Conservation (phyloP, 1,140 invertebrate genomes). For the Coboldia fuscipes region DNA sequence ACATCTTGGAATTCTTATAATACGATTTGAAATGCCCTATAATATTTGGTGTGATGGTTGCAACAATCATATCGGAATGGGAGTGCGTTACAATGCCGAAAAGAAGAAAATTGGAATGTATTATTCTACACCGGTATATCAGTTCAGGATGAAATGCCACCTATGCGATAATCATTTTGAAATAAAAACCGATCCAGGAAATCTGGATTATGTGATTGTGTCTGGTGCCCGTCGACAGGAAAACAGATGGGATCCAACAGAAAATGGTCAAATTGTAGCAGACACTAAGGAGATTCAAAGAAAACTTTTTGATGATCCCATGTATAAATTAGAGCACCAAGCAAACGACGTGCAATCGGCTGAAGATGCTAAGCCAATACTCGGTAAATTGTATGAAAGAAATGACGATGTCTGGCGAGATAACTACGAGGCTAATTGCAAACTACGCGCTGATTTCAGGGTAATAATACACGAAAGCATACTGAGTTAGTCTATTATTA, state of each 20-base stretch:
- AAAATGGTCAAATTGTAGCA: conserved; percentile 86
- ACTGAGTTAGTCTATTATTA: no score
- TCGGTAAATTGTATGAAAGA: conserved; percentile 51
- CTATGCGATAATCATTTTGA: conserved; percentile 95
- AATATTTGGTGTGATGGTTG: conserved; percentile 99
- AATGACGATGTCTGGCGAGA: conserved; percentile 70
- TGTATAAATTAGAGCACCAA: conserved; percentile 90
- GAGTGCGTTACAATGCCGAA: conserved; percentile 96
- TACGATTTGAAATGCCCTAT: conserved; percentile 99
- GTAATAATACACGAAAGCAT: conserved; percentile 26
- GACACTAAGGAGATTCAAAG: conserved; percentile 76
- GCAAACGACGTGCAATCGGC: conserved; percentile 54
- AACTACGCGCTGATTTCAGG: conserved; percentile 60
- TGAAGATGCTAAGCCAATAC: conserved; percentile 40
- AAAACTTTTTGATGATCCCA: conserved; percentile 78
- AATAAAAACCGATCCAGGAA: conserved; percentile 96
- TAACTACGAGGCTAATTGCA: conserved; percentile 74
- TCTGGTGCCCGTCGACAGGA: conserved; percentile 90
- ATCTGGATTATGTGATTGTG: conserved; percentile 92
- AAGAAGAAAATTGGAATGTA: conserved; percentile 98
- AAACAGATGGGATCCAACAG: conserved; percentile 90
- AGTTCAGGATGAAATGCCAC: conserved; percentile 99
- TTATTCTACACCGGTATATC: conserved; percentile 91
- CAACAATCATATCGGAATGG: conserved; percentile 97
- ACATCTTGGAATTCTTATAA: conserved; percentile 89